Evolutionary conservation across 2,888 invertebrate species (phyloP), one percentile per base, ranked within the genome.

Genomic region (Cryptocephalus primarius): DNA sequence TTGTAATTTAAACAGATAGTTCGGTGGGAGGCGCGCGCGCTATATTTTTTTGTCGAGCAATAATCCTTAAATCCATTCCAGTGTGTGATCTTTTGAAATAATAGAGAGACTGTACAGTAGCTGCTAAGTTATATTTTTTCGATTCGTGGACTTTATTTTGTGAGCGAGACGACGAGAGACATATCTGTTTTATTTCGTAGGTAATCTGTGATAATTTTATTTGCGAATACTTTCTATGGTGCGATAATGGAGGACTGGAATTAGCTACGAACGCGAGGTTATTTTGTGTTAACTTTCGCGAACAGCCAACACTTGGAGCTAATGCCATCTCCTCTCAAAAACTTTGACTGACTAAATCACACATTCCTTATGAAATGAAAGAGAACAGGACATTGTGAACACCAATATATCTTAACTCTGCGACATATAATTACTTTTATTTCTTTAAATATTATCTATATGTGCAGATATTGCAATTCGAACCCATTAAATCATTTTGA

Each of bases 21-120:
- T 36, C 36, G 12, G 36, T 36, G 36, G 12, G 36, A 11, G 36
- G 36, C 36, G 36, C 36, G 36, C 36, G 43, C 32, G 45, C 33
- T 39, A 31, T 48, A 48, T 22, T 22, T 22, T 22, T 22, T 44
- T 50, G 44, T 49, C 48, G 52, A 64, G 64, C 64, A 66, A 65
- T 66, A 63, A 59, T 48, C 50, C 51, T 49, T 67, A 65, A 71
- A 69, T 69, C 69, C 70, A 71, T 71, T 71, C 70, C 70, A 68
- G 61, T 61, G 65, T 69, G 69, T 69, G 69, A 67, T 68, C 66
- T 63, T 61, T 56, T 51, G 54, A 59, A 55, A 55, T 55, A 51
- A 55, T 58, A 52, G 59, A 67, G 62, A 68, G 68, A 66, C 67
- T 68, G 67, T 68, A 66, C 57, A 65, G 62, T 65, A 65, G 60